These are phyloP conservation scores for Anaspis maculata DNA, from an alignment of 2,888 invertebrate genomes.

Conservation along the genomic window DNA sequence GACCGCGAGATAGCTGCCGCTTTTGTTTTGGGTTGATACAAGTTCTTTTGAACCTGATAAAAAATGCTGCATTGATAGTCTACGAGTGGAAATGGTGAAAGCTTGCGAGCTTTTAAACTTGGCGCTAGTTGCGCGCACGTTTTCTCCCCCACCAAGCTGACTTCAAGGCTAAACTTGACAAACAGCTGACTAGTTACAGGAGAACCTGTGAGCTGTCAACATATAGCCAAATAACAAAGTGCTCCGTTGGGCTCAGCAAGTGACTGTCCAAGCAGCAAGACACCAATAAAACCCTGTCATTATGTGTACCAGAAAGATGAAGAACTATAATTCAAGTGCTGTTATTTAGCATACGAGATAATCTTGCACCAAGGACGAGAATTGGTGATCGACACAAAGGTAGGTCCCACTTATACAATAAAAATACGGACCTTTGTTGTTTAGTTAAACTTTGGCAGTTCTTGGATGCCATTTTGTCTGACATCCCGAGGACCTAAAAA, in stretches of 20 bases:
- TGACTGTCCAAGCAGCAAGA: no score
- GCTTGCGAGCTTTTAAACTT: slow-evolving; percentile 13
- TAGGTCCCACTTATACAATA: slow-evolving; percentile 13
- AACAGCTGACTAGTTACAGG: slow-evolving; percentile 34
- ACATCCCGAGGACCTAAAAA: slow-evolving; percentile 19
- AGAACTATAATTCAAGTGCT: slow-evolving; percentile 22
- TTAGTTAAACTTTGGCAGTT: slow-evolving; percentile 3
- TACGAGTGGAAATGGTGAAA: no score
- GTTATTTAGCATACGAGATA: slow-evolving; percentile 30
- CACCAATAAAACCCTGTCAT: no score
- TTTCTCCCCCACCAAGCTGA: slow-evolving; percentile 3
- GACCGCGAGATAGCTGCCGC: no score
- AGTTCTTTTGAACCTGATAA: no score
- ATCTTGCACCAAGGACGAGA: no score
- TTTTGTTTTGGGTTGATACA: no score
- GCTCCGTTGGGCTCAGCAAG: slow-evolving; percentile 22
- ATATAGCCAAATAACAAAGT: slow-evolving; percentile 16
- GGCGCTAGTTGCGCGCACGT: slow-evolving; percentile 11
- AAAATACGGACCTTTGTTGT: slow-evolving; percentile 4
- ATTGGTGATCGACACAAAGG: slow-evolving; percentile 23
- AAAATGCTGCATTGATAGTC: no score
- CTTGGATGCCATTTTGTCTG: slow-evolving; percentile 31
- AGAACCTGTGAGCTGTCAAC: slow-evolving; percentile 26
- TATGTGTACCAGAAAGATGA: slow-evolving; percentile 28
- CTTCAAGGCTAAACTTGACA: slow-evolving; percentile 22